Evolutionary conservation across 2,888 invertebrate species (phyloP).

Genomic region (Julus scanicus): DNA sequence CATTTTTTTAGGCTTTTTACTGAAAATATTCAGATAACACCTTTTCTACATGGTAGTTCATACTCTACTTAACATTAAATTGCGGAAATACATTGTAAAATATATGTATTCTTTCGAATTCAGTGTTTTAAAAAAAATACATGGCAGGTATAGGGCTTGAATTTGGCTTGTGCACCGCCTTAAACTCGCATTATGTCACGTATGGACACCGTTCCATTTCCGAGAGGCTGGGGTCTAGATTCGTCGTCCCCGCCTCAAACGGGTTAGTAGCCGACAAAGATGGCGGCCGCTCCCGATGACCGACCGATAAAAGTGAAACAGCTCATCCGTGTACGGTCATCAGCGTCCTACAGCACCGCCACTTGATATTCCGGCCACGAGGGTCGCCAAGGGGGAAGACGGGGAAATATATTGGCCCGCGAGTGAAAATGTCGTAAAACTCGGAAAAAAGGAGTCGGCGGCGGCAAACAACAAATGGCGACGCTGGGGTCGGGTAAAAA

Average conservation of each 20-base stretch:
- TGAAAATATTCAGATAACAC: too few species aligned
- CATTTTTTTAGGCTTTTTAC: too few species aligned
- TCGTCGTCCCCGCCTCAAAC: neutral
- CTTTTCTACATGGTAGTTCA: too few species aligned
- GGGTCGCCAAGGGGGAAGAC: neutral
- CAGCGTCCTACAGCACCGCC: neutral
- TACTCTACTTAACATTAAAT: too few species aligned
- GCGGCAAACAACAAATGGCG: constrained; percentile 29
- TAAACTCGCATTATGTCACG: too few species aligned
- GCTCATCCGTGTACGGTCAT: neutral
- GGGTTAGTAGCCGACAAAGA: constrained; percentile 1
- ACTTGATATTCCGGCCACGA: constrained; percentile 35
- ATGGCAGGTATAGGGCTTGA: too few species aligned
- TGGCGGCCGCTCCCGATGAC: neutral
- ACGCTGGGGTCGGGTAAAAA: neutral
- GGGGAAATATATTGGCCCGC: constrained; percentile 34
- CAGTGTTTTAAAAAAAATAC: too few species aligned
- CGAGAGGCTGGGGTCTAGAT: too few species aligned
- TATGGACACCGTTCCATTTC: too few species aligned
- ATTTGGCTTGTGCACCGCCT: too few species aligned
- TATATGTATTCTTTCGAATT: too few species aligned
- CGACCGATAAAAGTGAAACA: neutral
- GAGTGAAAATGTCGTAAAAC: constrained; percentile 35
- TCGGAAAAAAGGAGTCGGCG: constrained; percentile 28
- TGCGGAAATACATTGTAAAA: too few species aligned